Base-by-base conservation (phyloP, 2,797 vertebrate genomes). In the Gallirallus australis region DNA sequence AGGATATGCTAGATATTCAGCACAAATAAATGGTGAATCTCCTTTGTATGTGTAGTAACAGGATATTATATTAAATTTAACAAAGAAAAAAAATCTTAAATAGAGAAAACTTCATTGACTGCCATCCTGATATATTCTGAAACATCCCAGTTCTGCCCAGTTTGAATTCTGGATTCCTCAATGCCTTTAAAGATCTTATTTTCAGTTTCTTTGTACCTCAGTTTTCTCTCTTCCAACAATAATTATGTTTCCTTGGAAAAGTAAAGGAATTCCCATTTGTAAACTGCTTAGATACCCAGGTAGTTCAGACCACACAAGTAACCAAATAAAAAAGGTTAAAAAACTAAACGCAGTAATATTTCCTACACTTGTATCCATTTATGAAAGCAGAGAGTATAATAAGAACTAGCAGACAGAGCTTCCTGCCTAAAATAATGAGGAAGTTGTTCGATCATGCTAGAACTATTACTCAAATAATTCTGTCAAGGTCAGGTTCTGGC, bases 381-480 rank as follows among this genome's bases (percentile, higher is more conserved):
- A 52, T 9, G 28, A 84, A 95, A 91, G 27, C 15, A 57, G 27
- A 72, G 17, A 61, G 2, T 37, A 84, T 47, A 75, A 63, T 28
- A 59, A 53, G 73, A 84, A 72, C 6, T 65, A 89, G 24, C 3
- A 89, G 25, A 28, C 4, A 73, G 52, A 84, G 6, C 5, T 76
- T 57, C 37, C 24, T 77, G 21, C 21, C 39, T 73, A 77, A 91
- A 93, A 94, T 85, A 91, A 80, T 60, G 25, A 82, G 40, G 40
- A 91, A 50, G n/a, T 61, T 72, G 8, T 86, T 93, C 18, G 6
- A 65, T 82, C 68, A 66, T 70, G n/a, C 27, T 70, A 70, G 35
- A 63, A 89, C 73, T 82, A 92, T 56, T 87, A 70, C 52, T 93
- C 18, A 94, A 85, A 85, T 79, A 60, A 66, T 93, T 94, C 71